phyloP scores from a whole-genome alignment of 2,888 invertebrate genomes.

The Cataglyphis altisquamis region DNA sequence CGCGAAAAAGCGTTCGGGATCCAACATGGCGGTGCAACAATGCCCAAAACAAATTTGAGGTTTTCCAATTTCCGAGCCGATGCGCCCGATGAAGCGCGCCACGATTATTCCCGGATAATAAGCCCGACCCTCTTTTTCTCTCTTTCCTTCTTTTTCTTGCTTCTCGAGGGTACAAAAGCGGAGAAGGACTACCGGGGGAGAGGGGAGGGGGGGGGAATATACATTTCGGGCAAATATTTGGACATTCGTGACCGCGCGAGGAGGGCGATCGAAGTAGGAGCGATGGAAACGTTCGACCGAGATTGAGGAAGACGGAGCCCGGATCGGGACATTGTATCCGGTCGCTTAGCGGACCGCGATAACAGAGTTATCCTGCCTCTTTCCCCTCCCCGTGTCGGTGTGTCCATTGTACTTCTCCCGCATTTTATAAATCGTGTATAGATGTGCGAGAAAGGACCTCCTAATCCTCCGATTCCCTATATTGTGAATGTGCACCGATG shows the following conservation, averaged over 20 bases:
- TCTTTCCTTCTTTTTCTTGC: constrained; percentile 1
- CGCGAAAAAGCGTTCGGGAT: constrained; percentile 13
- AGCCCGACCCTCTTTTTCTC: constrained; percentile 47
- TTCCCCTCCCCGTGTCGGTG: background rate
- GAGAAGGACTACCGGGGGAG: constrained; percentile 52
- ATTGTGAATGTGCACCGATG: constrained; percentile 68
- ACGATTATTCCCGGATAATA: constrained; percentile 72
- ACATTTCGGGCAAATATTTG: constrained; percentile 84
- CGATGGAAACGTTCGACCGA: constrained; percentile 29
- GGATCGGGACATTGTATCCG: constrained; percentile 79
- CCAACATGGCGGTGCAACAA: constrained; percentile 20
- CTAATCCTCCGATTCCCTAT: constrained; percentile 31
- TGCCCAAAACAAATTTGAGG: constrained; percentile 60
- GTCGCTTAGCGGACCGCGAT: constrained; percentile 83
- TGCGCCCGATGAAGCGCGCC: constrained; percentile 63
- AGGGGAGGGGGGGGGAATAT: constrained; percentile 65
- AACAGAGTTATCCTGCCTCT: constrained; percentile 82
- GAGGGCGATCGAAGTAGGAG: constrained; percentile 51
- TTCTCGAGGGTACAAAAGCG: constrained; percentile 34
- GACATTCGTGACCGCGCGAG: constrained; percentile 79
- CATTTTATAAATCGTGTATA: constrained; percentile 78
- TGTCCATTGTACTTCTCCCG: constrained; percentile 73
- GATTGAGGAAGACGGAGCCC: constrained; percentile 57
- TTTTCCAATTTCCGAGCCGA: constrained; percentile 60
- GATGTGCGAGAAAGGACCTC: constrained; percentile 67